Evolutionary conservation across 2,113 vertebrate genomes (phyloP).

Genomic region (Meles meles): DNA sequence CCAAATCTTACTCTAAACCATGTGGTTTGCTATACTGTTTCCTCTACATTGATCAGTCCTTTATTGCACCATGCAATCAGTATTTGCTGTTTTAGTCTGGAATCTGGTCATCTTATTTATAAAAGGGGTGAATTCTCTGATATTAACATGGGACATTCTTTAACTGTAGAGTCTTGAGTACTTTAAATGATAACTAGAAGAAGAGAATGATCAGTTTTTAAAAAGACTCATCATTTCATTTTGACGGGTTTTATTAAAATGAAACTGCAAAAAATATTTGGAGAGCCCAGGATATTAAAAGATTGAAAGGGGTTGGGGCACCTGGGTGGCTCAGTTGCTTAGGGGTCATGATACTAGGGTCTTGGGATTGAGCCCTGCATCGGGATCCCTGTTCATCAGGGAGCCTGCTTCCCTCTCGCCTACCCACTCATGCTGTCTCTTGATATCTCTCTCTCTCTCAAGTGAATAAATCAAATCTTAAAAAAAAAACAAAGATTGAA

Average conservation of each 20-base stretch:
- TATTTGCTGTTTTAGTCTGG: background rate
- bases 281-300: background rate
- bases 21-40: background rate
- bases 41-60: background rate
- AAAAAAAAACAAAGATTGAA: background rate
- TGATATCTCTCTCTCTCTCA: background rate
- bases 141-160: background rate
- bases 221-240: background rate
- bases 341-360: background rate
- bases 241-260: slow-evolving; percentile 21
- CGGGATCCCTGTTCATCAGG: background rate
- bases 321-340: background rate
- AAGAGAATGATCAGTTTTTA: background rate
- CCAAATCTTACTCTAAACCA: background rate
- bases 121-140: background rate
- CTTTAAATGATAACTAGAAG: background rate
- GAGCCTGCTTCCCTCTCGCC: background rate
- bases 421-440: background rate
- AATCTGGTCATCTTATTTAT: background rate
- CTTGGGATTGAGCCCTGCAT: background rate
- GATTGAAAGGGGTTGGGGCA: background rate
- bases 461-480: background rate
- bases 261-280: background rate
- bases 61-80: background rate
- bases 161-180: background rate